Evolutionary conservation across 2,797 vertebrate genomes (phyloP).

Genomic region (Staurois parvus): DNA sequence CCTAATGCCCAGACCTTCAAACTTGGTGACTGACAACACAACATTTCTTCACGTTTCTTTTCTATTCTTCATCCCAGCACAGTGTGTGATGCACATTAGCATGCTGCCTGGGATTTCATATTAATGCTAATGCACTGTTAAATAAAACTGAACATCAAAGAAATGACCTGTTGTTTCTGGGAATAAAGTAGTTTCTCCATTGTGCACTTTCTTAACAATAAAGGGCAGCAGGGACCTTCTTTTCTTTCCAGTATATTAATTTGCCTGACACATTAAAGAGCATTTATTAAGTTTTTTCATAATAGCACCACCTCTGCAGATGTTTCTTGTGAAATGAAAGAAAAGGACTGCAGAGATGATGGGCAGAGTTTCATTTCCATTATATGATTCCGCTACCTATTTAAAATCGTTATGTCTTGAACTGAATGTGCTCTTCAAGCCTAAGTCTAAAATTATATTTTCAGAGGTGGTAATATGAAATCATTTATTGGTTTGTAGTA

Average conservation of each 20-base stretch:
- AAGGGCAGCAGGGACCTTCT: conserved; percentile 57
- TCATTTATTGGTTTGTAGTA: background rate
- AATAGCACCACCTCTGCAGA: conserved; percentile 58
- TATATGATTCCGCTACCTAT: background rate
- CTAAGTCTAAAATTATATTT: background rate
- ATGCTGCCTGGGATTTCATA: conserved; percentile 36
- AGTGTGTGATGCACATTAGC: conserved; percentile 22
- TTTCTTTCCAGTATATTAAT: conserved; percentile 66
- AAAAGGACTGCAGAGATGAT: conserved; percentile 38
- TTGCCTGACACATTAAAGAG: conserved; percentile 56
- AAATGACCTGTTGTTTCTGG: conserved; percentile 46
- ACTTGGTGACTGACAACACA: background rate
- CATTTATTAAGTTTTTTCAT: conserved; percentile 69
- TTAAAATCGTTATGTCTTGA: conserved; percentile 32
- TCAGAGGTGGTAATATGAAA: background rate
- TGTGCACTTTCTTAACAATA: conserved; percentile 59
- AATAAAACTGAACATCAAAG: conserved; percentile 38
- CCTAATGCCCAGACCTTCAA: background rate
- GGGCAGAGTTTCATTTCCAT: conserved; percentile 5
- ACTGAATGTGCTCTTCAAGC: background rate
- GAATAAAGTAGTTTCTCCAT: conserved; percentile 51
- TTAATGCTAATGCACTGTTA: conserved; percentile 60
- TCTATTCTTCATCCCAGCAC: background rate
- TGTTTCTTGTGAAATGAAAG: conserved; percentile 67
- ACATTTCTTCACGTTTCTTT: background rate